Conservation (phyloP, 2,797 vertebrate species). For the Tympanoctomys barrerae region DNA sequence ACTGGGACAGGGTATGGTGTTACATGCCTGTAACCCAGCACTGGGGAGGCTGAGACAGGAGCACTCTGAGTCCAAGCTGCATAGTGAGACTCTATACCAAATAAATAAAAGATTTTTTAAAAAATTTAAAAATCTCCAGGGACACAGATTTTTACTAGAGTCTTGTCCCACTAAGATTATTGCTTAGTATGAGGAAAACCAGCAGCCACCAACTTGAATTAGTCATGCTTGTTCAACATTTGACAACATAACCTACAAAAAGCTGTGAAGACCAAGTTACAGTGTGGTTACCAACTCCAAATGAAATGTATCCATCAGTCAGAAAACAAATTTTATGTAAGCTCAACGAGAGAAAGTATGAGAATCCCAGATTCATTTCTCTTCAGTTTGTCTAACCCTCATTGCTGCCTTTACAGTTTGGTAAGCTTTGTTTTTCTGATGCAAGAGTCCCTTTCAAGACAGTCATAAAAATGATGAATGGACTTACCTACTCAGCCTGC, state of each 20-base stretch:
- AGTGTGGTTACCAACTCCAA: not conserved
- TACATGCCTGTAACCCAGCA: too few species aligned
- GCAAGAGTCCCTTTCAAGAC: not conserved
- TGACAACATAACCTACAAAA: not conserved
- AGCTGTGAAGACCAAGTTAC: not conserved
- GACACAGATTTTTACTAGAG: not conserved
- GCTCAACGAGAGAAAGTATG: not conserved
- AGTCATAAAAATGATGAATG: constrained; percentile 1
- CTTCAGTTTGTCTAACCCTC: not conserved
- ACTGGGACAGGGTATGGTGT: too few species aligned
- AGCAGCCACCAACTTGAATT: not conserved
- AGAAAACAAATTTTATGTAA: constrained; percentile 4
- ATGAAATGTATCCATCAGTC: not conserved
- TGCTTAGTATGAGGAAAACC: not conserved
- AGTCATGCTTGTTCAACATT: not conserved
- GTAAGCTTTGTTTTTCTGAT: not conserved
- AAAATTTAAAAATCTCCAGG: too few species aligned
- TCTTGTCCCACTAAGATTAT: not conserved
- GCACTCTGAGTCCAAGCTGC: too few species aligned
- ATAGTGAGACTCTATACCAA: too few species aligned
- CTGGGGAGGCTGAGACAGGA: too few species aligned
- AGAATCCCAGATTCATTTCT: not conserved
- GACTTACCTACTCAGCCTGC: too few species aligned
- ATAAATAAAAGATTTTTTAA: too few species aligned
- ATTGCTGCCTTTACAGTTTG: not conserved